Conservation (phyloP, 1,140 invertebrate species). For the Pectinophora gossypiella region DNA sequence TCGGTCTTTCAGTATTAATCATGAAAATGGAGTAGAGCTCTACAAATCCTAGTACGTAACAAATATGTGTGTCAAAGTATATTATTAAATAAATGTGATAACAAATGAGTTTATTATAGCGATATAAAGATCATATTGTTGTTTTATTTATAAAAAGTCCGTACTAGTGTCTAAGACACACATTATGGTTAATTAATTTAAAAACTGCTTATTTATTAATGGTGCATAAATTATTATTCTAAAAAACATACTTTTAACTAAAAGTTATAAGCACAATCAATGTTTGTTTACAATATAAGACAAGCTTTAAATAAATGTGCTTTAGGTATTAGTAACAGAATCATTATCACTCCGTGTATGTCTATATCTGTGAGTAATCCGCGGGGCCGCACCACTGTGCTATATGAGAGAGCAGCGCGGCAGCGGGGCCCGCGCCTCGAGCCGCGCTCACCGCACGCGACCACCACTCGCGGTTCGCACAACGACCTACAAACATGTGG, state of each 20-base stretch:
- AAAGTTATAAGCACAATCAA: too few relatives aligned
- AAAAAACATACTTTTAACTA: too few relatives aligned
- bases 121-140: constrained; percentile 42
- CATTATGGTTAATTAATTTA: too few relatives aligned
- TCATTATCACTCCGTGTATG: too few relatives aligned
- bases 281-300: too few relatives aligned
- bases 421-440: constrained; percentile 20
- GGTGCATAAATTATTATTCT: too few relatives aligned
- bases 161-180: too few relatives aligned
- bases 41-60: constrained; percentile 62
- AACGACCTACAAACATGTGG: constrained; percentile 54
- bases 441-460: constrained; percentile 37
- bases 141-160: constrained; percentile 33
- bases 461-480: constrained; percentile 62
- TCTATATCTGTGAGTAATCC: constrained; percentile 34
- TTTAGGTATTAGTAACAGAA: too few relatives aligned
- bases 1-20: constrained; percentile 34
- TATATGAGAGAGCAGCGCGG: constrained; percentile 33
- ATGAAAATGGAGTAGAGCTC: constrained; percentile 40
- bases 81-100: constrained; percentile 75
- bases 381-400: constrained; percentile 47
- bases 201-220: too few relatives aligned
- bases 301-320: too few relatives aligned
- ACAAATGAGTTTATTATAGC: constrained; percentile 74
- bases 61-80: constrained; percentile 72